These are phyloP conservation scores for Drosophila murphyi DNA, from an alignment of 1,140 invertebrate species.

Conservation along the genomic window DNA sequence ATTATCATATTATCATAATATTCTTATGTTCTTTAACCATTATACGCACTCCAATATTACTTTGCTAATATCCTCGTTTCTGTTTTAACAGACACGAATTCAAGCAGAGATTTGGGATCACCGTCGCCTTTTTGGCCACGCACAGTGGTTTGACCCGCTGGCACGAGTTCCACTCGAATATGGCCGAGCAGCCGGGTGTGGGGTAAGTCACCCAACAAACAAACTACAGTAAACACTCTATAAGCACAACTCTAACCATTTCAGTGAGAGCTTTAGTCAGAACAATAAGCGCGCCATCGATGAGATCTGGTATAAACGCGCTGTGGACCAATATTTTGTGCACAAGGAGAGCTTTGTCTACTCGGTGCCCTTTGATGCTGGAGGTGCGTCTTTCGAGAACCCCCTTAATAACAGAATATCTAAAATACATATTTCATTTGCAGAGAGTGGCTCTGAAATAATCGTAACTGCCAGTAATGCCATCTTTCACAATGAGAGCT, in stretches of 20 bases:
- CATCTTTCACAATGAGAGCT: slow-evolving; percentile 89
- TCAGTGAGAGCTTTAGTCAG: slow-evolving; percentile 86
- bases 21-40: neutral
- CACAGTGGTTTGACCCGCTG: slow-evolving; percentile 95
- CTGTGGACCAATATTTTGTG: slow-evolving; percentile 94
- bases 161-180: slow-evolving; percentile 89
- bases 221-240: neutral
- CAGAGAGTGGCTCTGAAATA: slow-evolving; percentile 87
- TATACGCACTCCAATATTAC: slow-evolving; percentile 13
- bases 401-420: neutral
- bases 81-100: slow-evolving; percentile 88
- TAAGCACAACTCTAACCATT: neutral
- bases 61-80: slow-evolving; percentile 67
- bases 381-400: slow-evolving; percentile 43
- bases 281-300: slow-evolving; percentile 92
- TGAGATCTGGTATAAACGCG: slow-evolving; percentile 96
- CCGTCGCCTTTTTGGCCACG: slow-evolving; percentile 93
- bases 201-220: slow-evolving; percentile 58
- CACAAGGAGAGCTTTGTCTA: slow-evolving; percentile 94
- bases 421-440: neutral
- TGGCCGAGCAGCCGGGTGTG: slow-evolving; percentile 66
- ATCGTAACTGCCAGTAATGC: slow-evolving; percentile 95
- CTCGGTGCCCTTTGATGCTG: slow-evolving; percentile 91
- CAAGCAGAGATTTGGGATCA: slow-evolving; percentile 92
- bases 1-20: slow-evolving; percentile 15